Conservation (phyloP, 2,888 invertebrate species). For the Pollenia angustigena region DNA sequence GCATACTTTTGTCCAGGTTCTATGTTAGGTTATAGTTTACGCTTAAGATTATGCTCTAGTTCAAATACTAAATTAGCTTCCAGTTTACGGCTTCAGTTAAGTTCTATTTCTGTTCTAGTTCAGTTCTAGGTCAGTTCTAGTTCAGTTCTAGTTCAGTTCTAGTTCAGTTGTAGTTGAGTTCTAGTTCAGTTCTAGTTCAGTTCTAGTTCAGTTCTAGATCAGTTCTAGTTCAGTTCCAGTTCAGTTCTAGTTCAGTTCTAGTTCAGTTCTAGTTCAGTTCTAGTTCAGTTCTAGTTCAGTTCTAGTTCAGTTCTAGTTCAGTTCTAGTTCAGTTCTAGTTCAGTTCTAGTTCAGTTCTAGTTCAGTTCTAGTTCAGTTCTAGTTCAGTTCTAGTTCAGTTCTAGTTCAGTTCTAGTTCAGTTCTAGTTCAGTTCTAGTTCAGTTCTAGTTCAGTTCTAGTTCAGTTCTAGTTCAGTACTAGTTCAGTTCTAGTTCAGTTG, state of each 20-base stretch:
- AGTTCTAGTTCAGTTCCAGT: slow-evolving; percentile 10
- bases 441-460: slow-evolving; percentile 12
- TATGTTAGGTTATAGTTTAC: neutral
- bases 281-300: slow-evolving; percentile 15
- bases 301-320: slow-evolving; percentile 13
- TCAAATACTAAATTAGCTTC: neutral
- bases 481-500: slow-evolving; percentile 7
- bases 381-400: slow-evolving; percentile 13
- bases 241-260: slow-evolving; percentile 8
- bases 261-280: slow-evolving; percentile 5
- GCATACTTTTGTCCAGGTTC: neutral
- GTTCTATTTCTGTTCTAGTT: neutral
- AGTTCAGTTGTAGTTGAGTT: slow-evolving; percentile 10
- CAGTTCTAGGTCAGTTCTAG: neutral
- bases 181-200: neutral
- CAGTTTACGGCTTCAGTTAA: no score
- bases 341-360: slow-evolving; percentile 8
- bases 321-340: slow-evolving; percentile 13
- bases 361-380: slow-evolving; percentile 10
- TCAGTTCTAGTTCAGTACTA: slow-evolving; percentile 5
- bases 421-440: slow-evolving; percentile 15
- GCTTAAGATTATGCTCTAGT: neutral
- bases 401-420: slow-evolving; percentile 13
- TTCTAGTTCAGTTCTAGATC: slow-evolving; percentile 11
- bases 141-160: slow-evolving; percentile 8